Evolutionary conservation across 2,113 vertebrate genomes (phyloP), one percentile per base, ranked within the genome.

Genomic region (Oreochromis aureus): DNA sequence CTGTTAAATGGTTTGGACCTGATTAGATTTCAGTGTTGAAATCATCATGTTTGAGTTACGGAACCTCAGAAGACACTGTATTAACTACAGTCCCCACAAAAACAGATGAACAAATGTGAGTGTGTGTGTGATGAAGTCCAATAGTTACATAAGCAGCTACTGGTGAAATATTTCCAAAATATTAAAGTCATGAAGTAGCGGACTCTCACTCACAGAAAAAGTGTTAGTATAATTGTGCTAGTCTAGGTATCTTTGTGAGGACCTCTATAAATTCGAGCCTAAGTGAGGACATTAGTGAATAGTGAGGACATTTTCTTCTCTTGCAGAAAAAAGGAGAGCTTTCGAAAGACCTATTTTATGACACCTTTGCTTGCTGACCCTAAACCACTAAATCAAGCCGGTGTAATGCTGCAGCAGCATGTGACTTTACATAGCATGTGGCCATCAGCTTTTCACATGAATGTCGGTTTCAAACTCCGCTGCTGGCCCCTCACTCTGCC

Each of bases 201-300:
- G 71, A 6, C 44, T 44, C 71, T 32, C 24, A n/a, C 44, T 78
- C 44, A 51, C 24, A 78, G 24, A 48, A 48, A 76, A 78, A 12
- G 44, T 51, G 71, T 51, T 15, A 3, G 61, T 51, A 48, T 2
- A 32, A 19, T 10, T 76, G 44, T 5, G 27, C 71, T 32, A 0
- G 16, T 51, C 4, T 2, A 78, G 6, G 44, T 51, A 32, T 51
- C 71, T 51, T 32, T 51, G 10, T 78, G 71, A 12, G 71, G 44
- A 32, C 44, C 0, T 30, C 3, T 51, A n/a, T 32, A 51, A 78
- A 32, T 0, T 0, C 2, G 4, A 78, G 44, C 44, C 10, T 11
- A n/a, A 30, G 16, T 6, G 16, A 78, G 27, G 71, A 51, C 44
- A 51, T 51, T 51, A 19, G 44, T 30, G 16, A 48, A 51, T 2